A percentile compares a stretch with the other conserved stretches of the same genome.
Evolutionary conservation across 2,888 invertebrate genomes (phyloP).

Genomic region (Emesis russula): DNA sequence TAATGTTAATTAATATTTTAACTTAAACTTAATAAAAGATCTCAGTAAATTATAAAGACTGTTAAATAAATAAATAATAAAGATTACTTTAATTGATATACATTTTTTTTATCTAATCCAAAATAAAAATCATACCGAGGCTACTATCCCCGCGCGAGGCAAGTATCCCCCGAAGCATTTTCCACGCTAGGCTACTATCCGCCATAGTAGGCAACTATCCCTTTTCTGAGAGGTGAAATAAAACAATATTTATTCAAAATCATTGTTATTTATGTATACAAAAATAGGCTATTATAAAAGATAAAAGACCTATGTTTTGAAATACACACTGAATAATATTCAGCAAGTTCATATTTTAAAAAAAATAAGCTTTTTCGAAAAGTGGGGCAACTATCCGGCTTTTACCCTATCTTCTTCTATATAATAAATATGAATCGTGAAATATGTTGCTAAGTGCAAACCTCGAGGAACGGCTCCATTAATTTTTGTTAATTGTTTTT

Average conservation of each 20-base stretch:
- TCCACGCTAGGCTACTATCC: slow-evolving; percentile 52
- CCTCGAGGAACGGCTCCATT: too few species aligned
- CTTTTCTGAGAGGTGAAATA: slow-evolving; percentile 25
- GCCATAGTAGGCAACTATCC: slow-evolving; percentile 50
- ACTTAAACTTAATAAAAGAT: slow-evolving; percentile 50
- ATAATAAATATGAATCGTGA: too few species aligned
- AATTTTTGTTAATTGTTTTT: too few species aligned
- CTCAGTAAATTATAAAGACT: slow-evolving; percentile 57
- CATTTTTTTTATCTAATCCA: background rate
- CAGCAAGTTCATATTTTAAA: background rate
- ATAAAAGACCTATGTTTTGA: background rate
- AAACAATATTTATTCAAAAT: background rate
- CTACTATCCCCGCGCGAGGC: slow-evolving; percentile 47
- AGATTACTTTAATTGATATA: slow-evolving; percentile 37
- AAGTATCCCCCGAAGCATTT: slow-evolving; percentile 52
- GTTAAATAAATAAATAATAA: slow-evolving; percentile 23
- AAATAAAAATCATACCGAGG: slow-evolving; percentile 22
- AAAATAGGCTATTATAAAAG: slow-evolving; percentile 4
- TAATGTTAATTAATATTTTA: slow-evolving; percentile 31
- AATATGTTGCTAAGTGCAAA: too few species aligned
- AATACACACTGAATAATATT: background rate
- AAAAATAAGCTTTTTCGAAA: background rate
- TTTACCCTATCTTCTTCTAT: too few species aligned
- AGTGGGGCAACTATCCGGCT: slow-evolving; percentile 13
- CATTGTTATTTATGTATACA: background rate